Conservation (phyloP, 2,797 vertebrate genomes). For the Halcyon badia region DNA sequence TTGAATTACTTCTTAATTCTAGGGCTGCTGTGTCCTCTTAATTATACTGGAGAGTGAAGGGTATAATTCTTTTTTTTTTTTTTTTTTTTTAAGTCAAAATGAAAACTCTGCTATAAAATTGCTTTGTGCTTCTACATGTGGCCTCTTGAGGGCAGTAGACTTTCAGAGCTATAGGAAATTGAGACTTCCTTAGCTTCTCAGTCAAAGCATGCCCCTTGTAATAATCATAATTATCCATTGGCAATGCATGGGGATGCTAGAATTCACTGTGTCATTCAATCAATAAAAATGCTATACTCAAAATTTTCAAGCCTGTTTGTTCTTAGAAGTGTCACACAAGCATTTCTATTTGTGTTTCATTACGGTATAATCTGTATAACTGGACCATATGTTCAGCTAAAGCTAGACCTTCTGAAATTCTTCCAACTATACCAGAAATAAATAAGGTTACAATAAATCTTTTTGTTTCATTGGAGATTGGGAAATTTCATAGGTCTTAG, state of each 20-base stretch:
- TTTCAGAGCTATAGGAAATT: neutral
- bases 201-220: constrained; percentile 30
- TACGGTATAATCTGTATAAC: constrained; percentile 7
- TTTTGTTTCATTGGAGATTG: neutral
- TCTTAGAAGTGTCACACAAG: constrained; percentile 62
- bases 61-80: neutral
- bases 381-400: constrained; percentile 45
- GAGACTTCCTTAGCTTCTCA: constrained; percentile 10
- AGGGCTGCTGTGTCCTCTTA: neutral
- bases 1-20: neutral
- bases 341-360: constrained; percentile 62
- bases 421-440: neutral
- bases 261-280: constrained; percentile 67
- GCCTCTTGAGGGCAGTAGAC: constrained; percentile 71
- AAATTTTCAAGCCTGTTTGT: constrained; percentile 63
- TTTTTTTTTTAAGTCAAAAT: neutral
- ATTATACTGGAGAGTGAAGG: neutral
- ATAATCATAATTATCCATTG: constrained; percentile 70
- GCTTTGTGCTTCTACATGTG: neutral
- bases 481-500: neutral
- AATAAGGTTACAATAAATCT: neutral
- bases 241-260: constrained; percentile 20
- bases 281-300: constrained; percentile 54
- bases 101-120: neutral
- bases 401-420: neutral